Conservation (phyloP, 2,888 invertebrate genomes). For the Euphydryas editha region DNA sequence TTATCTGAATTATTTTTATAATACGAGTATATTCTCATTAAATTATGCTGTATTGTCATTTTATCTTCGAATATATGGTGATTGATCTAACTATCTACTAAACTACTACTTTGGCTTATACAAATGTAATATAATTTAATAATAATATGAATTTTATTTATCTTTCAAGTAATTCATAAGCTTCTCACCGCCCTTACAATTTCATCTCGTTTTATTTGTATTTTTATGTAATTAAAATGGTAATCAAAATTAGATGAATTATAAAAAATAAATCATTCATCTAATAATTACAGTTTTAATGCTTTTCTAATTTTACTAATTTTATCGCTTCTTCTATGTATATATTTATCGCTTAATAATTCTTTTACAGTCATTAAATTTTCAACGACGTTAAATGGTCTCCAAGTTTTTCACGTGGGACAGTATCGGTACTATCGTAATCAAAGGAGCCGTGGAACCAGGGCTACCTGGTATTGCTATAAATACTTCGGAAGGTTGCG, state of each 20-base stretch:
- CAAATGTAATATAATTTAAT: too few relatives aligned
- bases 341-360: not conserved
- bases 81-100: too few relatives aligned
- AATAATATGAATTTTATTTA: too few relatives aligned
- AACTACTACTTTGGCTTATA: too few relatives aligned
- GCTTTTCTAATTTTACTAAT: not conserved
- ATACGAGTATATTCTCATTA: too few relatives aligned
- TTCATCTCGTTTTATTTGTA: not conserved
- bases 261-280: not conserved
- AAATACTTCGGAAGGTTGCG: constrained; percentile 28
- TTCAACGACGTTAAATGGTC: constrained; percentile 16
- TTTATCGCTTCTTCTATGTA: not conserved
- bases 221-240: not conserved
- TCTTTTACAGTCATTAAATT: constrained; percentile 31
- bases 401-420: constrained; percentile 27
- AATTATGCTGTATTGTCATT: too few relatives aligned
- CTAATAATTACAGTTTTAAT: not conserved
- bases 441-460: constrained; percentile 34
- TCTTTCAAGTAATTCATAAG: not conserved
- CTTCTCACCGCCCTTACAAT: not conserved
- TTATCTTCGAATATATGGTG: too few relatives aligned
- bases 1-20: too few relatives aligned
- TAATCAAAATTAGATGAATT: not conserved
- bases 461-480: constrained; percentile 43
- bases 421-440: constrained; percentile 41